Conservation (phyloP, 2,797 vertebrate species). For the Cryptoprocta ferox region DNA sequence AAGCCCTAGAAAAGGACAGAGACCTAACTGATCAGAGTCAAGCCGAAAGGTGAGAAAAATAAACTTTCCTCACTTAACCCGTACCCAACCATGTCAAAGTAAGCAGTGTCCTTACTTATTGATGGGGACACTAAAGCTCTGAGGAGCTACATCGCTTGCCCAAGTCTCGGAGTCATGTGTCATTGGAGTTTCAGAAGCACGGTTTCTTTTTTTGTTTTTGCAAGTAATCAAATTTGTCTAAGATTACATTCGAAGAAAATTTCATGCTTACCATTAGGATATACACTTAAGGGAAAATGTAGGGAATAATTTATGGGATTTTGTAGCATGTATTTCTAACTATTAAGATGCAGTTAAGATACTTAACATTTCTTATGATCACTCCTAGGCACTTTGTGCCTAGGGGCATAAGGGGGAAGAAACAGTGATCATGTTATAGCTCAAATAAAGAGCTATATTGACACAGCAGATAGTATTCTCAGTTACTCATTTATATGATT, state of each 20-base stretch:
- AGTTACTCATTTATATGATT: not conserved
- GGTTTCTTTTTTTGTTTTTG: not conserved
- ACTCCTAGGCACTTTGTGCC: not conserved
- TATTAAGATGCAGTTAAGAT: not conserved
- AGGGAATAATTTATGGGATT: not conserved
- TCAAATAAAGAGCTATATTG: not conserved
- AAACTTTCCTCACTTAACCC: not conserved
- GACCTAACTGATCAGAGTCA: not conserved
- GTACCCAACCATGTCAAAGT: not conserved
- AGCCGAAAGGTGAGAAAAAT: not conserved
- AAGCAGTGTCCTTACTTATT: not conserved
- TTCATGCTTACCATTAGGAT: not conserved
- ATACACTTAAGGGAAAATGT: not conserved
- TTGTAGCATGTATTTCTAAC: conserved; percentile 14
- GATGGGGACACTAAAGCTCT: not conserved
- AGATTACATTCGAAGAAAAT: not conserved
- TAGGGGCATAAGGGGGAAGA: not conserved
- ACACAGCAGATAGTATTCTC: not conserved
- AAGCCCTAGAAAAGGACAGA: not conserved
- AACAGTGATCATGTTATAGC: not conserved
- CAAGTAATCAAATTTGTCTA: not conserved
- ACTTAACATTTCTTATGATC: conserved; percentile 1
- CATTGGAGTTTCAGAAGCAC: not conserved
- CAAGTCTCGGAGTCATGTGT: not conserved
- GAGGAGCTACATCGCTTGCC: not conserved